These are phyloP conservation scores for Dipodomys spectabilis DNA, from an alignment of 2,113 vertebrate species.

Conservation along the genomic window DNA sequence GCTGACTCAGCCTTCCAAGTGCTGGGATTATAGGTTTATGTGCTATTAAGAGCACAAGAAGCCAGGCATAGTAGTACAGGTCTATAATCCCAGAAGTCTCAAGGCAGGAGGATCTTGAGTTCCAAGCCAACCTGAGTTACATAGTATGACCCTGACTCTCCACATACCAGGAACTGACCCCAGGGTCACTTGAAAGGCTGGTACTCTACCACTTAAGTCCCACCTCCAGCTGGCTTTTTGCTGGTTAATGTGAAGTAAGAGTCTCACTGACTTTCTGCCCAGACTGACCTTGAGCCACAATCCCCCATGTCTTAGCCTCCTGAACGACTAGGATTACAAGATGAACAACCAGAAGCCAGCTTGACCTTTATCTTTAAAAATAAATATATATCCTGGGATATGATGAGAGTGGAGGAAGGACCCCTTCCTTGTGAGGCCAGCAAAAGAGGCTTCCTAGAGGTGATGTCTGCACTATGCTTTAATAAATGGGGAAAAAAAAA, in stretches of 20 bases:
- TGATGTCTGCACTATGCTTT: not conserved
- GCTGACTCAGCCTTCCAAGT: not conserved
- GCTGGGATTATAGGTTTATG: not conserved
- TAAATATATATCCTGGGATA: not conserved
- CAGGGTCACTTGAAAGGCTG: too few species aligned
- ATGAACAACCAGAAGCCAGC: too few species aligned
- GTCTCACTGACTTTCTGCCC: too few species aligned
- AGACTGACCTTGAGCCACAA: too few species aligned
- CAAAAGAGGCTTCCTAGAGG: not conserved
- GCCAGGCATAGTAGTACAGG: not conserved
- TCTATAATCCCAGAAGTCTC: not conserved
- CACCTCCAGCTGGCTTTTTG: too few species aligned
- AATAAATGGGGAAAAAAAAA: not conserved
- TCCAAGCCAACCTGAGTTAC: not conserved
- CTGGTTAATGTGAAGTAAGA: too few species aligned
- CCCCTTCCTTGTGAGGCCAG: not conserved
- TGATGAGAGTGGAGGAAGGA: not conserved
- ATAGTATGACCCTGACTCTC: not conserved
- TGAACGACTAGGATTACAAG: too few species aligned
- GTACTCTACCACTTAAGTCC: too few species aligned
- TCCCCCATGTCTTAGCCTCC: too few species aligned
- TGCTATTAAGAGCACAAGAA: too few species aligned
- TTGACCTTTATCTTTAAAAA: too few species aligned
- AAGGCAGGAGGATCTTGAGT: not conserved
- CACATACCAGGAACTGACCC: too few species aligned